phyloP scores from a whole-genome alignment of 1,140 invertebrate genomes.

The Atta texana region DNA sequence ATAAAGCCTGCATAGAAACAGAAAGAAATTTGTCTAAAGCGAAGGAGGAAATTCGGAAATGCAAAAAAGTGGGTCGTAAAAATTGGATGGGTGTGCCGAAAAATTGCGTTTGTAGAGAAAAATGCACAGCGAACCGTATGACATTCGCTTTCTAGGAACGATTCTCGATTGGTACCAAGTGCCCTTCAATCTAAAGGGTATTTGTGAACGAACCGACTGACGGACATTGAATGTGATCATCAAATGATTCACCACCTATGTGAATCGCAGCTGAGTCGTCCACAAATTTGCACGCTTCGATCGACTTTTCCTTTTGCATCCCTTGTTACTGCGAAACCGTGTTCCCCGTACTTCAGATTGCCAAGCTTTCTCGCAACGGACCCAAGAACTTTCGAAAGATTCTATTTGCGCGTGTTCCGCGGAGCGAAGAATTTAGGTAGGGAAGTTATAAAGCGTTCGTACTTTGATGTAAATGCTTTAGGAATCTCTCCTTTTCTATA shows the following conservation, averaged over 20 bases:
- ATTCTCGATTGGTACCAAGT: conserved; percentile 60
- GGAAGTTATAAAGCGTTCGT: conserved; percentile 56
- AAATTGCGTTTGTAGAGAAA: conserved; percentile 42
- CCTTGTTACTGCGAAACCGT: conserved; percentile 59
- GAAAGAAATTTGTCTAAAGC: conserved; percentile 3
- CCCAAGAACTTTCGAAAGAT: conserved; percentile 62
- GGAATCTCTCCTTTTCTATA: conserved; percentile 14
- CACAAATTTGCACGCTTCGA: conserved; percentile 47
- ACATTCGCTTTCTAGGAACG: conserved; percentile 54
- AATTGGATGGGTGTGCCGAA: conserved; percentile 54
- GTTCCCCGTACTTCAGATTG: conserved; percentile 11
- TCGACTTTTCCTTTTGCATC: conserved; percentile 12
- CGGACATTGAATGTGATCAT: conserved; percentile 11
- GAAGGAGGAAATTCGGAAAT: conserved; percentile 48
- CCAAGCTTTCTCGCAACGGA: conserved; percentile 13
- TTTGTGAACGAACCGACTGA: conserved; percentile 51
- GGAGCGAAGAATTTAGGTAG: conserved; percentile 43
- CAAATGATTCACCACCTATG: conserved; percentile 59
- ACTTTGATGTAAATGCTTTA: conserved; percentile 43
- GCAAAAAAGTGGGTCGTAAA: conserved; percentile 43
- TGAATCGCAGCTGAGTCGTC: conserved; percentile 47
- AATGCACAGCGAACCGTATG: conserved; percentile 52
- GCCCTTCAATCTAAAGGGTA: conserved; percentile 65
- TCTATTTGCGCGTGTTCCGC: conserved; percentile 45
- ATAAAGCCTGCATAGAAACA: conserved; percentile 35